phyloP scores from a whole-genome alignment of 2,113 vertebrate genomes.

The Leptobrachium ailaonicum region DNA sequence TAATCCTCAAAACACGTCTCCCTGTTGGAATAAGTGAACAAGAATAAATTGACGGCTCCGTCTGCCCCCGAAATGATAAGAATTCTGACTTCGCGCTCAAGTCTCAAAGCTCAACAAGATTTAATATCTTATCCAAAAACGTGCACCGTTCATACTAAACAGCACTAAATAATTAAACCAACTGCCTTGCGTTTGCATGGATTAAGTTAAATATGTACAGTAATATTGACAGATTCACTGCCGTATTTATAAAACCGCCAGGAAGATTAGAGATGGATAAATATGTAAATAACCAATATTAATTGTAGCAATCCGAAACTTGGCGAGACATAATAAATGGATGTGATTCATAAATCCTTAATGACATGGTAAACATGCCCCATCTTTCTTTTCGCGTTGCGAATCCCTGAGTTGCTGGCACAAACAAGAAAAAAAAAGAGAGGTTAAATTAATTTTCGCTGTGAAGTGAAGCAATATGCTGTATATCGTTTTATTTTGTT shows the following conservation, averaged over 20 bases:
- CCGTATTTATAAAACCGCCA: slow-evolving; percentile 74
- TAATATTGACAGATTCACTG: slow-evolving; percentile 73
- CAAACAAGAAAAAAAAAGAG: not conserved
- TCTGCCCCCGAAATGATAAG: not conserved
- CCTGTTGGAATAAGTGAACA: slow-evolving; percentile 5
- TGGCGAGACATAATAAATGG: slow-evolving; percentile 46
- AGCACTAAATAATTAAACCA: not conserved
- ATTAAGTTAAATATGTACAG: slow-evolving; percentile 69
- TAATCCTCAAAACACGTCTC: not conserved
- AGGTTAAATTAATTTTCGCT: slow-evolving; percentile 25
- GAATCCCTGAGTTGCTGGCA: slow-evolving; percentile 17
- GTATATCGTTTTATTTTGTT: too few species aligned
- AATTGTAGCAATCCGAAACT: slow-evolving; percentile 63
- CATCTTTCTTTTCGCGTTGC: slow-evolving; percentile 10
- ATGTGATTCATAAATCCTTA: slow-evolving; percentile 68
- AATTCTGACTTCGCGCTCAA: not conserved
- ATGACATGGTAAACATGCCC: slow-evolving; percentile 66
- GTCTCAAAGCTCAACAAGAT: slow-evolving; percentile 3
- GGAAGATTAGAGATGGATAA: slow-evolving; percentile 72
- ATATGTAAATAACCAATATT: slow-evolving; percentile 77
- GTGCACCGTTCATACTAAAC: slow-evolving; percentile 2
- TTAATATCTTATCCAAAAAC: not conserved
- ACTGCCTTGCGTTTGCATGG: slow-evolving; percentile 61
- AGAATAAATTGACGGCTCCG: slow-evolving; percentile 9
- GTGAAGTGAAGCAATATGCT: not conserved